Evolutionary conservation across 2,113 vertebrate genomes (phyloP).

Genomic region (Galeopterus variegatus): DNA sequence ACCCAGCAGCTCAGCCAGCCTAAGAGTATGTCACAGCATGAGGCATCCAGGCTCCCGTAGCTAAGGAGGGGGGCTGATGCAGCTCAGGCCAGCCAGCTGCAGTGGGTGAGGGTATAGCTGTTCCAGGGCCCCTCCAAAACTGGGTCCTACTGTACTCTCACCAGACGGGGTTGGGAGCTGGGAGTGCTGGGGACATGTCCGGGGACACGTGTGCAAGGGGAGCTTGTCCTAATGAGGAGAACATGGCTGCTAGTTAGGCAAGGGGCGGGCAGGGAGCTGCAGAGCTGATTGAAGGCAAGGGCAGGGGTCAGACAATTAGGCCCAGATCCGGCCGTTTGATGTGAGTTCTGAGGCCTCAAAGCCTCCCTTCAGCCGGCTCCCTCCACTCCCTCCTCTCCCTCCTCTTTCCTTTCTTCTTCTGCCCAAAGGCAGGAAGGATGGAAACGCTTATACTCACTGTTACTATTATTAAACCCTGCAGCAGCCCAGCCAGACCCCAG

Average conservation of each 20-base stretch:
- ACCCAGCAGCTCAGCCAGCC: slow-evolving; percentile 39
- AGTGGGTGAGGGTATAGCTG: background rate
- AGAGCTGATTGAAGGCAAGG: slow-evolving; percentile 94
- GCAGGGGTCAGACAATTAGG: slow-evolving; percentile 99
- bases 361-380: slow-evolving; percentile 89
- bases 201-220: slow-evolving; percentile 85
- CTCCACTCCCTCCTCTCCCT: slow-evolving; percentile 89
- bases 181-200: slow-evolving; percentile 82
- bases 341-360: slow-evolving; percentile 95
- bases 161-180: slow-evolving; percentile 75
- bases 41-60: background rate
- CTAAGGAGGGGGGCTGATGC: slow-evolving; percentile 28
- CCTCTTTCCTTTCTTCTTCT: slow-evolving; percentile 90
- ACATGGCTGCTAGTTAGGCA: slow-evolving; percentile 98
- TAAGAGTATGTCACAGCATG: slow-evolving; percentile 37
- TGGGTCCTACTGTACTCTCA: slow-evolving; percentile 60
- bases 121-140: slow-evolving; percentile 71
- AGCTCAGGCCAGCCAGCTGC: slow-evolving; percentile 27
- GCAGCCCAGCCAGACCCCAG: slow-evolving; percentile 81
- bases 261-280: slow-evolving; percentile 95
- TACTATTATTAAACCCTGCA: slow-evolving; percentile 91
- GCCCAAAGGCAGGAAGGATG: slow-evolving; percentile 95
- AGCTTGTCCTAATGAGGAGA: slow-evolving; percentile 96
- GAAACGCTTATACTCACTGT: slow-evolving; percentile 95
- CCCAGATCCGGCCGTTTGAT: slow-evolving; percentile 97